Conservation (phyloP, 2,888 invertebrate genomes). For the Eustalomyia histrio region DNA sequence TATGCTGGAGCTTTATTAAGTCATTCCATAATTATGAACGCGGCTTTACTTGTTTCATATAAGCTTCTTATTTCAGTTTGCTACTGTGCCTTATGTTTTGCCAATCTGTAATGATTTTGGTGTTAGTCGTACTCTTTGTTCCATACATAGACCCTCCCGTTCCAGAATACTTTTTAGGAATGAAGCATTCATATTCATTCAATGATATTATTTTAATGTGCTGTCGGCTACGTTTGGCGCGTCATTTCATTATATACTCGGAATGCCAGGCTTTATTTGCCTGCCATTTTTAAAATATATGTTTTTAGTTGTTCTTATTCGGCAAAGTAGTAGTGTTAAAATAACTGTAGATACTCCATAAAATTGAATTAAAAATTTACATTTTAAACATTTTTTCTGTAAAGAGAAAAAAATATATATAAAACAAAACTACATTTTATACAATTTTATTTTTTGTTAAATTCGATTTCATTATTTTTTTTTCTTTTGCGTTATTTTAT, state of each 20-base stretch:
- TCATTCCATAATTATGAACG: too few species aligned
- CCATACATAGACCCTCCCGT: neutral
- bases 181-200: constrained; percentile 26
- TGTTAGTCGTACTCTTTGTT: neutral
- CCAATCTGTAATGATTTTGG: neutral
- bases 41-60: too few species aligned
- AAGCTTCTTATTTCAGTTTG: too few species aligned
- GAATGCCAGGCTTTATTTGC: constrained; percentile 44
- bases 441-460: constrained; percentile 26
- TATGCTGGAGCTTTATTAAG: too few species aligned
- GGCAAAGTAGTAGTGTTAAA: constrained; percentile 43
- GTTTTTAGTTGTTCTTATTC: neutral
- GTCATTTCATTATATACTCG: constrained; percentile 49
- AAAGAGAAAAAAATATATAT: constrained; percentile 1
- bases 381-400: constrained; percentile 39
- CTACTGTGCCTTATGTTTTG: neutral
- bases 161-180: neutral
- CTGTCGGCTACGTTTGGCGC: constrained; percentile 51
- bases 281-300: constrained; percentile 14
- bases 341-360: constrained; percentile 58
- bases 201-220: constrained; percentile 55
- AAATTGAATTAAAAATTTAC: constrained; percentile 74
- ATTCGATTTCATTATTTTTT: constrained; percentile 65
- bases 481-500: constrained; percentile 66
- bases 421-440: constrained; percentile 5